phyloP scores from a whole-genome alignment of 1,140 invertebrate genomes.

The Cydia splendana region DNA sequence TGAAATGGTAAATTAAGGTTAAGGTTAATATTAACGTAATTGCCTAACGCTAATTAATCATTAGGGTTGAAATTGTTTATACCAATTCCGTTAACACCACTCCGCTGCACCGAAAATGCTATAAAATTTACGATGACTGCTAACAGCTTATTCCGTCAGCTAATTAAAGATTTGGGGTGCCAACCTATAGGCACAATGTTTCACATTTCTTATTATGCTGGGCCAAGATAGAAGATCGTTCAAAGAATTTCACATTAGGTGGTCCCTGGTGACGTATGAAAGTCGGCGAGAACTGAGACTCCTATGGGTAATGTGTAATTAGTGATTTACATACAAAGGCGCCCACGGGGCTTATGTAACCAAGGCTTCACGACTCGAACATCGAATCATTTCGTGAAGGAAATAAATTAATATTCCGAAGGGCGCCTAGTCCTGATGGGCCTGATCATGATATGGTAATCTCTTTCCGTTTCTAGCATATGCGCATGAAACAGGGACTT shows the following conservation, averaged over 20 bases:
- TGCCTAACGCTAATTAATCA: too few relatives aligned
- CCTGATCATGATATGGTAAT: neutral
- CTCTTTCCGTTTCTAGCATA: neutral
- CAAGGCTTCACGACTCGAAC: conserved; percentile 12
- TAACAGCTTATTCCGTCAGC: too few relatives aligned
- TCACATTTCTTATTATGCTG: neutral
- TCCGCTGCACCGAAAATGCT: too few relatives aligned
- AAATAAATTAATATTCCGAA: conserved; percentile 17
- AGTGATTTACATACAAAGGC: conserved; percentile 60
- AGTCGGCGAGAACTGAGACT: conserved; percentile 20
- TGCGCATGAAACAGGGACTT: too few relatives aligned
- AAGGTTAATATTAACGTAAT: too few relatives aligned
- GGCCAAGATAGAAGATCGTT: neutral
- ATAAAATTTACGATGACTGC: too few relatives aligned
- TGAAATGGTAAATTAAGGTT: too few relatives aligned
- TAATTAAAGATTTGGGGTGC: too few relatives aligned
- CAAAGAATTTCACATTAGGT: neutral
- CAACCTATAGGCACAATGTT: neutral
- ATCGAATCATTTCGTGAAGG: neutral
- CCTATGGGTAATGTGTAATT: conserved; percentile 50
- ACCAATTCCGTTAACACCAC: too few relatives aligned
- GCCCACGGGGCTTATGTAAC: conserved; percentile 42
- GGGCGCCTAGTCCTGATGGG: neutral
- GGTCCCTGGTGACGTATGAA: conserved; percentile 26
- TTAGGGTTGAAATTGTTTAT: too few relatives aligned